These are phyloP conservation scores for Acrocephalus arundinaceus DNA, from an alignment of 2,113 vertebrate genomes.

Conservation along the genomic window DNA sequence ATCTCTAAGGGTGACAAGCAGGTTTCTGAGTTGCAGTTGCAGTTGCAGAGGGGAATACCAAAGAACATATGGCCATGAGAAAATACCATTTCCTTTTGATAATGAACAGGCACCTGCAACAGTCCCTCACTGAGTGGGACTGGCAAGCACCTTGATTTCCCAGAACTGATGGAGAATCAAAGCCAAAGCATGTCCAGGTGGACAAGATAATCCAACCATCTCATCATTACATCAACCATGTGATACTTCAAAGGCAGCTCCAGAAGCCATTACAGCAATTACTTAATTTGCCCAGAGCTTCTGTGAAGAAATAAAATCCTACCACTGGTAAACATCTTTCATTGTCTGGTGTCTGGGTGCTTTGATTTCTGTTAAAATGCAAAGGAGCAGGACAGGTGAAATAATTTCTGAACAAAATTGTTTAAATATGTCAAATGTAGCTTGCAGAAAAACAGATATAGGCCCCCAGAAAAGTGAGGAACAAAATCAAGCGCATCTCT, in stretches of 20 bases:
- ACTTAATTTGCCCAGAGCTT: not conserved
- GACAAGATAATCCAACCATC: constrained; percentile 18
- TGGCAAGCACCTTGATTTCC: constrained; percentile 42
- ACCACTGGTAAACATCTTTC: not conserved
- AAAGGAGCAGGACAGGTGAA: not conserved
- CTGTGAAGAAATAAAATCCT: constrained; percentile 46
- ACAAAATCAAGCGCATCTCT: not conserved
- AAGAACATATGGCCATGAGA: not conserved
- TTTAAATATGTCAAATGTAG: not conserved
- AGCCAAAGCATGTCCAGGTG: constrained; percentile 30
- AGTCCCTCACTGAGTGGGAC: not conserved
- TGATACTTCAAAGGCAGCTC: constrained; percentile 37
- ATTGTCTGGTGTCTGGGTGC: not conserved
- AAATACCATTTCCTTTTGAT: constrained; percentile 49
- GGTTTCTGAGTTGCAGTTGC: too few species aligned
- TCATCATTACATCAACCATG: constrained; percentile 28
- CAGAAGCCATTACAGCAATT: constrained; percentile 10
- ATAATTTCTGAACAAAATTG: not conserved
- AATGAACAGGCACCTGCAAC: not conserved
- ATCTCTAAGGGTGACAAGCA: not conserved
- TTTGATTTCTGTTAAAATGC: not conserved
- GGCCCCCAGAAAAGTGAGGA: not conserved
- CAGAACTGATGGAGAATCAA: constrained; percentile 54
- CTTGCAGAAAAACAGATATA: not conserved
- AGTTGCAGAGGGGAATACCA: not conserved